These are phyloP conservation scores for Idaea dimidiata DNA, from an alignment of 2,888 invertebrate genomes.

Conservation along the genomic window DNA sequence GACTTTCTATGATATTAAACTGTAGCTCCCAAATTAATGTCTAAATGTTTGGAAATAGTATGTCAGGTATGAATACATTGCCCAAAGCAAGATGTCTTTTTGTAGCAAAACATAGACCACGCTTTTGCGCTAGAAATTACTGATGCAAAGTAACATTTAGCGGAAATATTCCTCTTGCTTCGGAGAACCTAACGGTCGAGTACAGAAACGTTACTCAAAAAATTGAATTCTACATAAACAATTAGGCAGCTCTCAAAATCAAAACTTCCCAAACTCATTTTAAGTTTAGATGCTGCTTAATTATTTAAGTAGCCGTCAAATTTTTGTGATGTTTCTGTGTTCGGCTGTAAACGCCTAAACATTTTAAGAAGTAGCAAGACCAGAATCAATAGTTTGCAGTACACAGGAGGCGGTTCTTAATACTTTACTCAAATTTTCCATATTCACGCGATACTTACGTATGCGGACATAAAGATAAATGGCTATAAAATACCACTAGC, in stretches of 20 bases:
- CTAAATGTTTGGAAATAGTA: background rate
- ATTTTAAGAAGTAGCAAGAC: background rate
- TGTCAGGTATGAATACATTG: background rate
- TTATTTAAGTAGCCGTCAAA: too few relatives aligned
- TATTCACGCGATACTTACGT: background rate
- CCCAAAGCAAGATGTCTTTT: background rate
- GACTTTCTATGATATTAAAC: background rate
- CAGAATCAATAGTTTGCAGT: background rate
- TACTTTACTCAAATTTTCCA: background rate
- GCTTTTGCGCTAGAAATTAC: background rate
- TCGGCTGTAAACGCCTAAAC: too few relatives aligned
- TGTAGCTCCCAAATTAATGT: background rate
- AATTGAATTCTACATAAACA: too few relatives aligned
- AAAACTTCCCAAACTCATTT: too few relatives aligned
- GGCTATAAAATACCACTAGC: background rate
- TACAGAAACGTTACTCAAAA: too few relatives aligned
- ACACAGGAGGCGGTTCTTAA: background rate
- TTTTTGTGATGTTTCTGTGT: too few relatives aligned
- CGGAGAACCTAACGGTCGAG: background rate
- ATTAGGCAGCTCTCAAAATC: too few relatives aligned
- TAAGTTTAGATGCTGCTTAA: too few relatives aligned
- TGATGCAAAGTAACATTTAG: background rate
- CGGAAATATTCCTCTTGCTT: background rate
- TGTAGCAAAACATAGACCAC: too few relatives aligned
- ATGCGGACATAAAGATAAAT: background rate